A percentile compares a stretch with the other conserved stretches of the same genome.
Evolutionary conservation across 2,888 invertebrate genomes (phyloP).

Genomic region (Lamproptera curius): DNA sequence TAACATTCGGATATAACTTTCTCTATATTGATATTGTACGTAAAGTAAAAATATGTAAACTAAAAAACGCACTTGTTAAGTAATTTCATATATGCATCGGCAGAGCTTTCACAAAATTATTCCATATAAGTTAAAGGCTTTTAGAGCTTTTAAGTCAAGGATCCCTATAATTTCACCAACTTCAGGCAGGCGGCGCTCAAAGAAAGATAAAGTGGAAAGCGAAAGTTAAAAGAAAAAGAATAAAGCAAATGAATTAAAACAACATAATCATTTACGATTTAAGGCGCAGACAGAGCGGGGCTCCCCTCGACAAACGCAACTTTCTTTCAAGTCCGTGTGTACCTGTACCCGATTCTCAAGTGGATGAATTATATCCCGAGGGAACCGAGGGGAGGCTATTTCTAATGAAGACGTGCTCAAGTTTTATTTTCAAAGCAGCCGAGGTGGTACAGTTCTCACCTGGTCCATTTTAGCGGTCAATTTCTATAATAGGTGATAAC

Average conservation of each 20-base stretch:
- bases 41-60: too few relatives aligned
- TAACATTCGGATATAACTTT: too few relatives aligned
- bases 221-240: conserved; percentile 48
- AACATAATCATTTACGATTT: conserved; percentile 75
- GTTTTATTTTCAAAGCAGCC: conserved; percentile 61
- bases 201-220: conserved; percentile 62
- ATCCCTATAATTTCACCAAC: conserved; percentile 53
- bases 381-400: conserved; percentile 65
- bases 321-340: conserved; percentile 74
- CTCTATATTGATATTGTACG: too few relatives aligned
- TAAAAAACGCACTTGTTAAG: too few relatives aligned
- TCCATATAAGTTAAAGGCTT: too few relatives aligned
- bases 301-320: conserved; percentile 70
- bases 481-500: too few relatives aligned
- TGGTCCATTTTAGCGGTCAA: conserved; percentile 29
- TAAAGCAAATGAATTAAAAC: conserved; percentile 75
- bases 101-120: too few relatives aligned
- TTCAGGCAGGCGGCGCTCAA: conserved; percentile 72
- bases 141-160: too few relatives aligned
- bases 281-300: conserved; percentile 60
- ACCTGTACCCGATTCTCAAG: conserved; percentile 73
- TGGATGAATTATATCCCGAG: conserved; percentile 74
- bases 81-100: too few relatives aligned
- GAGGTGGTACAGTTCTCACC: conserved; percentile 63
- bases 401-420: conserved; percentile 68